These are phyloP conservation scores for Mesaphorura yosii DNA, from an alignment of 1,140 invertebrate genomes.

Conservation along the genomic window DNA sequence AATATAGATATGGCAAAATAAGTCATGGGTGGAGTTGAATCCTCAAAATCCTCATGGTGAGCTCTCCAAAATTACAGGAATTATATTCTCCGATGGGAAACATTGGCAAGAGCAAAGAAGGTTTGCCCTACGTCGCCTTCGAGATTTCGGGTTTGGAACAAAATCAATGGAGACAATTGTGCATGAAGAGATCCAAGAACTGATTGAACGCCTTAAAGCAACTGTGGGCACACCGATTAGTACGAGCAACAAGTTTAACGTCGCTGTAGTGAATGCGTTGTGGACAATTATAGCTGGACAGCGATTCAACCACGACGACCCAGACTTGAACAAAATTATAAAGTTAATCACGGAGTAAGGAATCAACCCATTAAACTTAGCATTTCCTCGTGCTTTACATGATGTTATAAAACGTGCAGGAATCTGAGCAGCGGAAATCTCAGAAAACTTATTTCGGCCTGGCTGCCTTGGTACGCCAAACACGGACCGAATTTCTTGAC, in stretches of 20 bases:
- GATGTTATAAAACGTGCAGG: slow-evolving; percentile 1
- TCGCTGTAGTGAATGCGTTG: neutral
- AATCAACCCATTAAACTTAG: neutral
- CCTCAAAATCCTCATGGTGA: neutral
- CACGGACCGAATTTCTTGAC: neutral
- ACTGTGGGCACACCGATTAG: neutral
- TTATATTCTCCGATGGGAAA: neutral
- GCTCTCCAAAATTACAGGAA: neutral
- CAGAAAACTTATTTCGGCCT: neutral
- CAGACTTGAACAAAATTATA: slow-evolving; percentile 1
- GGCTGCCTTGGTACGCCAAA: neutral
- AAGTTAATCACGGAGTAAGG: slow-evolving; percentile 2
- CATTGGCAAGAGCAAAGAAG: slow-evolving; percentile 6
- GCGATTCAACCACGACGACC: slow-evolving; percentile 2
- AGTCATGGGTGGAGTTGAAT: neutral
- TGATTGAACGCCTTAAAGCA: slow-evolving; percentile 1
- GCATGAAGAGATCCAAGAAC: slow-evolving; percentile 7
- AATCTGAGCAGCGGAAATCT: neutral
- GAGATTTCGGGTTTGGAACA: slow-evolving; percentile 6
- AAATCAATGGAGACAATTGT: slow-evolving; percentile 6
- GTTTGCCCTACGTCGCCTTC: slow-evolving; percentile 2
- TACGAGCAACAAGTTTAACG: neutral
- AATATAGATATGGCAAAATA: no score
- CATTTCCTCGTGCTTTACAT: neutral
- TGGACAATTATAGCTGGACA: neutral